Conservation (phyloP, 2,797 vertebrate genomes). For the Xenops minutus region DNA sequence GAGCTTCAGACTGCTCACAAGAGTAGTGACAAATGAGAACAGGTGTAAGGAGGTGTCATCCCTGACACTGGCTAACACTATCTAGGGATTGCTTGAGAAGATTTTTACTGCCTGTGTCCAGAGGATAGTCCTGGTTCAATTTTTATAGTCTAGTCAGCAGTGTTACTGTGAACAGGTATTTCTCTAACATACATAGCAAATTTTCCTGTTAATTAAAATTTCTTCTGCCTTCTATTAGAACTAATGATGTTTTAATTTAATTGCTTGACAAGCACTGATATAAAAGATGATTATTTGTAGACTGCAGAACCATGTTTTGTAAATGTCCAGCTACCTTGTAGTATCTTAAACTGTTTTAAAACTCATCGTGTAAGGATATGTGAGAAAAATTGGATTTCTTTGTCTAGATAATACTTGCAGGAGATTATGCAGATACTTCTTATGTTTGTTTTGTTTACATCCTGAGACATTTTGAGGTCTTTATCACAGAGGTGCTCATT, state of each 20-base stretch:
- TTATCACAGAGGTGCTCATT: background rate
- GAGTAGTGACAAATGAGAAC: background rate
- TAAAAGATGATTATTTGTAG: background rate
- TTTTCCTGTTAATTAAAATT: background rate
- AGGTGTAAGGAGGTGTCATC: background rate
- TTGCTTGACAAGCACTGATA: background rate
- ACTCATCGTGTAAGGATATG: background rate
- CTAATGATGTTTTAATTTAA: background rate
- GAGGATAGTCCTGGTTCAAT: background rate
- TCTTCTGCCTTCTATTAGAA: background rate
- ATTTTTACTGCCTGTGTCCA: background rate
- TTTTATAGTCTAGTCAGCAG: background rate
- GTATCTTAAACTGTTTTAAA: background rate
- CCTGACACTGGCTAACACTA: background rate
- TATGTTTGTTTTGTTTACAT: conserved; percentile 18
- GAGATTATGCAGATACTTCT: conserved; percentile 22
- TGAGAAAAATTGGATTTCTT: background rate
- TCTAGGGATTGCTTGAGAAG: background rate
- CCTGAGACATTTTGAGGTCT: conserved; percentile 10
- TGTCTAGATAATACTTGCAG: background rate
- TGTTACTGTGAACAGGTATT: background rate
- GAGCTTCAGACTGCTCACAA: background rate
- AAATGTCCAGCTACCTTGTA: background rate
- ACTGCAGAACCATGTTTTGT: background rate
- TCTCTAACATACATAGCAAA: background rate